Evolutionary conservation across 2,113 vertebrate genomes (phyloP), one percentile per base, ranked within the genome.

Genomic region (Andinoacara biseriatus): DNA sequence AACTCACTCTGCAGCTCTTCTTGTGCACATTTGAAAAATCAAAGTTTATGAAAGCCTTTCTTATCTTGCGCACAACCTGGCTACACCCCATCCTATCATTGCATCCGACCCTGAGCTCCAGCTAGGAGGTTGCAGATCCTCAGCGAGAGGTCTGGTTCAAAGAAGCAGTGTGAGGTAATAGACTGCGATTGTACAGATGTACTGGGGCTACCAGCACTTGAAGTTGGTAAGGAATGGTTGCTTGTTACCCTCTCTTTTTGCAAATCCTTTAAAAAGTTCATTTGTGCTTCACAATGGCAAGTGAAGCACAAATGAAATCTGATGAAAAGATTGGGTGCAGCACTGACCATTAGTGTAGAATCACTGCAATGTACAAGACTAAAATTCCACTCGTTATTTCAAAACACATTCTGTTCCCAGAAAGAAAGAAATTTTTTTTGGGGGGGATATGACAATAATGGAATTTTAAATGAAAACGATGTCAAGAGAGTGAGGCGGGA

Each of bases 381-480:
- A 24, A 74, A 60, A 5, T 59, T 58, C 33, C 8, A 9, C 24
- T 77, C 5, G 43, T 72, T 69, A 80, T 15, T 75, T 1, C 38
- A 60, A 57, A 75, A 61, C 58, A n/a, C 14, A 61, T 61, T 58
- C 38, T 9, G 24, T 15, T 29, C 10, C 20, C 22, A 18, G 69
- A 82, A 78, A 79, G 26, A 0, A 18, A 65, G 15, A 67, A 46
- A n/a, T n/a, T n/a, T n/a, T n/a, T n/a, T n/a, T n/a, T n/a, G n/a
- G n/a, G n/a, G n/a, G n/a, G n/a, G 49, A 81, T 18, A 65, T 15
- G 43, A 84, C 61, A 86, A 86, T 77, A 78, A 82, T 58, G 76
- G 74, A 78, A 90, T 84, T 84, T 87, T 60, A 76, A 75, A 90
- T 85, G 38, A 91, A 80, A 83, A 63, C 31, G 2, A 67, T 58